Conservation (phyloP, 2,888 invertebrate genomes). For the Ferrisia virgata region DNA sequence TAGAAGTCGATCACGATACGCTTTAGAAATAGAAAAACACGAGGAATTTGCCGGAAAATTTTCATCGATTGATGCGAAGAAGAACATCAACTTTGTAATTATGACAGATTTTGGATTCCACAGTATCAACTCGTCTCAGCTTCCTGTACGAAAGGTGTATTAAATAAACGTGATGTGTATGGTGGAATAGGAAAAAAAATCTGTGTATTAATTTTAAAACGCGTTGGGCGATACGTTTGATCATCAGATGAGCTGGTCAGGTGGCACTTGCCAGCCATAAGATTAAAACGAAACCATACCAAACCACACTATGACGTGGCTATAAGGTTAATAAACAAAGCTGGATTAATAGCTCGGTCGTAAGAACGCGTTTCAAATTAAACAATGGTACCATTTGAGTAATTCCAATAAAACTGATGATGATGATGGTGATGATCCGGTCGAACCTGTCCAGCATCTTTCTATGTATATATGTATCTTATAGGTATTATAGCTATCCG, state of each 20-base stretch:
- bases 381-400: constrained; percentile 33
- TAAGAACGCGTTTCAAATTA: constrained; percentile 29
- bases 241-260: too few species aligned
- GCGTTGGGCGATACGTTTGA: background rate
- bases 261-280: too few species aligned
- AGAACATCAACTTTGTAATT: too few species aligned
- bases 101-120: too few species aligned
- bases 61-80: too few species aligned
- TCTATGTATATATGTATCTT: too few species aligned
- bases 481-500: constrained; percentile 5
- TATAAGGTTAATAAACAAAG: background rate
- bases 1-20: background rate
- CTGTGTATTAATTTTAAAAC: background rate
- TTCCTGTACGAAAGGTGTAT: too few species aligned
- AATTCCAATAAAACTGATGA: constrained; percentile 38
- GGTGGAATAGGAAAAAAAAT: background rate
- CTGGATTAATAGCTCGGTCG: constrained; percentile 28
- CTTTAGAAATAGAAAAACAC: background rate
- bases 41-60: too few species aligned
- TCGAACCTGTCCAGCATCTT: constrained; percentile 39
- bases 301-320: background rate
- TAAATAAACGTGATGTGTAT: background rate
- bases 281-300: background rate
- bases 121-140: too few species aligned
- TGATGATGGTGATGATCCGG: constrained; percentile 30